Evolutionary conservation across 2,797 vertebrate species (phyloP), one percentile per base, ranked within the genome.

Genomic region (Gadopsis bispinosus): DNA sequence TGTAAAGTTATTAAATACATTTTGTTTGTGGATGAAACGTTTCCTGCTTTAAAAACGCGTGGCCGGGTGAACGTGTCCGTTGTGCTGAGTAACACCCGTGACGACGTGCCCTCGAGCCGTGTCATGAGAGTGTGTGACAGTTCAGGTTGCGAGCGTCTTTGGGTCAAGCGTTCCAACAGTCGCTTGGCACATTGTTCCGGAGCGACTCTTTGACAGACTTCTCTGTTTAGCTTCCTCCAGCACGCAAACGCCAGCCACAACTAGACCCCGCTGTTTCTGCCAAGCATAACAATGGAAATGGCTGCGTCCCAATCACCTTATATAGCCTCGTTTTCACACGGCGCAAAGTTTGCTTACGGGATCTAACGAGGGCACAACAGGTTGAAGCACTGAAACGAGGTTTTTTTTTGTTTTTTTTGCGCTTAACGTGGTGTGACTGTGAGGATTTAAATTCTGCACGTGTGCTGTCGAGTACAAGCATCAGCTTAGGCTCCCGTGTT

Each of bases 251-350:
- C 80, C 84, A 80, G 75, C 89, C 85, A 80, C 84, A 80, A 67
- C 86, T 81, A 83, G 83, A 83, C 86, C 76, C 73, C 59, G 39
- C 79, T 68, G 74, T 80, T 76, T 83, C 85, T 94, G 94, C 92
- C 92, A 93, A 94, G 84, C 88, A 89, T 90, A 94, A 92, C 92
- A 91, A 91, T 88, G 87, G 84, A 67, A 12, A 81, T 91, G 90
- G 90, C 92, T 89, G 86, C 87, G 83, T 86, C 87, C 90, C 88
- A 89, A 91, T 90, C 86, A 84, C 90, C 91, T 92, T 93, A 91
- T 93, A 92, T 93, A 93, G 91, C 66, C 89, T 89, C 84, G 41
- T 88, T 85, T 84, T 77, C 86, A 85, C 83, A 83, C 88, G 68
- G 77, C 75, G 70, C 79, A 58, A 63, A 80, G 73, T 64, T 61